Conservation (phyloP, 2,797 vertebrate genomes). For the Sebastes kiyomatsui region DNA sequence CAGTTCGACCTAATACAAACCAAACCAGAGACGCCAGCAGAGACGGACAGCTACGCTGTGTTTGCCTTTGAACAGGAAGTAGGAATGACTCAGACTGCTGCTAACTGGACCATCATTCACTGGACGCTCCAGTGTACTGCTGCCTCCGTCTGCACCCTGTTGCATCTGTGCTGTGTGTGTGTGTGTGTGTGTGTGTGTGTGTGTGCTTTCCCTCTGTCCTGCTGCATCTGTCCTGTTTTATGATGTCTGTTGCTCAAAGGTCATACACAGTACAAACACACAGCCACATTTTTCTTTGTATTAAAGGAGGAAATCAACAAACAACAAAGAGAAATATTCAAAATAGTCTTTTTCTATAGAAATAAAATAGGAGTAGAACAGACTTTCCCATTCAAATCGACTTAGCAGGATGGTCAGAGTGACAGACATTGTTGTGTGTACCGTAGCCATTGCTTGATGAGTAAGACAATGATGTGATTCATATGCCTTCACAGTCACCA, state of each 20-base stretch:
- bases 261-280: neutral
- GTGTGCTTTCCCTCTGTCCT: neutral
- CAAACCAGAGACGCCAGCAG: neutral
- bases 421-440: too few species aligned
- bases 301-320: neutral
- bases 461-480: too few species aligned
- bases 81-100: slow-evolving; percentile 27
- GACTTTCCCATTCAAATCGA: too few species aligned
- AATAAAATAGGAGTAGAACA: too few species aligned
- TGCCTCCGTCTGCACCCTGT: slow-evolving; percentile 13
- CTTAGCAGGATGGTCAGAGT: too few species aligned
- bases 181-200: neutral
- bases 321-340: neutral
- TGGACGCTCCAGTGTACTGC: slow-evolving; percentile 1
- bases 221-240: neutral
- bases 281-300: neutral
- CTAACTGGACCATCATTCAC: slow-evolving; percentile 50
- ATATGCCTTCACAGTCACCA: too few species aligned
- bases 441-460: too few species aligned
- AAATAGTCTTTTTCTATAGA: neutral
- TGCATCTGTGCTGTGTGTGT: neutral
- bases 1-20: slow-evolving; percentile 10
- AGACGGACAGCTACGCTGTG: slow-evolving; percentile 6
- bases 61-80: slow-evolving; percentile 28
- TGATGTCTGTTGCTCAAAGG: neutral